Evolutionary conservation across 2,888 invertebrate genomes (phyloP), one percentile per base, ranked within the genome.

Genomic region (Hyalella azteca): DNA sequence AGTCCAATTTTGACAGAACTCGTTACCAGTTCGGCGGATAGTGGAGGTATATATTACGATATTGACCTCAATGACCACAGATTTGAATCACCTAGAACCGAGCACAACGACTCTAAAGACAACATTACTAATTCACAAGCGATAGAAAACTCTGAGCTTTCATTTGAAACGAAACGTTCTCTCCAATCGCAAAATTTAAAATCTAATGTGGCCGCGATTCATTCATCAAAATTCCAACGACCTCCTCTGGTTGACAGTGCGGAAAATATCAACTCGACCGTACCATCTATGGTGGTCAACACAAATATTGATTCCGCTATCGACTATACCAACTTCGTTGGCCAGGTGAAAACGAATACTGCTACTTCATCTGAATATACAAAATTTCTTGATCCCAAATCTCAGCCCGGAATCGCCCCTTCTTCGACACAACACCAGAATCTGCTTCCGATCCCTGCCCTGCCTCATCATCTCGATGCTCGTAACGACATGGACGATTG

Each of bases 401-500:
- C n/a, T n/a, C n/a, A n/a, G n/a, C n/a, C n/a, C n/a, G n/a, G n/a
- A n/a, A n/a, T n/a, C n/a, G n/a, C n/a, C n/a, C n/a, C n/a, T n/a
- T n/a, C n/a, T n/a, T n/a, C n/a, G n/a, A n/a, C n/a, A n/a, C n/a
- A n/a, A n/a, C n/a, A n/a, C n/a, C n/a, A n/a, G n/a, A n/a, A n/a
- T 22, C 49, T 49, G n/a, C n/a, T 22, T 2, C 15, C 49, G 9
- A 22, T 29, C 22, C 3, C 54, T 4, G 22, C 54, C 48, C 19
- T 60, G 3, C 66, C 41, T 48, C 48, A 45, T 22, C 49, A 40
- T 29, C 19, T 11, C 13, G 45, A 66, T 41, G 26, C 36, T 40
- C 26, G 19, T 13, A 32, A 50, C 15, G 83, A 83, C 66, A 73
- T 78, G 7, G 84, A 81, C 39, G 81, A 80, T 29, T 82, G 75